Base-by-base conservation (phyloP, 1,140 invertebrate genomes). In the Rhyzopertha dominica region DNA sequence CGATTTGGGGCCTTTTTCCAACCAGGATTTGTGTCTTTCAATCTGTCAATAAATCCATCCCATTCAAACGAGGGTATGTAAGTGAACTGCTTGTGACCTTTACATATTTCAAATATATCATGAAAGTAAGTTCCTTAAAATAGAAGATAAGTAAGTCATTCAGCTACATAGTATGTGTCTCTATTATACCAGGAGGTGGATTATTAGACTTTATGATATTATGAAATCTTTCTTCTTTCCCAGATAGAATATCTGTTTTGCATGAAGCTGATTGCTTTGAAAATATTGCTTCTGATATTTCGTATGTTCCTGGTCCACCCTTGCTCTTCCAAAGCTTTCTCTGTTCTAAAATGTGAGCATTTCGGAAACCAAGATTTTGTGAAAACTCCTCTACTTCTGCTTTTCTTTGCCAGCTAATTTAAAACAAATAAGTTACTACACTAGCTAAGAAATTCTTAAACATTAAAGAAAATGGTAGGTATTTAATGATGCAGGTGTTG, bases 291-390 rank as follows among this genome's bases (percentile, higher is more conserved):
- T 53, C 47, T 20, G 49, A 40, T 10, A 64, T 39, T 14, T 66
- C 60, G 39, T 57, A 49, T 23, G 39, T 47, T 5, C 60, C 63
- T 1, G 63, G 63, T 4, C 63, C 63, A 12, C 57, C 19, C n/a
- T 57, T 37, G 9, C 43, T 32, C 31, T 40, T 49, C 16, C 45
- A 12, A 37, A 61, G 54, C 25, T 44, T 41, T 10, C 60, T 30
- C 12, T 59, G 40, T 14, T 44, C 12, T 7, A 66, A 31, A 1
- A 66, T 30, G 2, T 54, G n/a, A 0, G 49, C 32, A 24, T 64
- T 59, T 29, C 52, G 51, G 38, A 50, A 62, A 7, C 60, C 62
- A 10, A 64, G 40, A 47, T 51, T 54, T 28, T 54, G 54, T 3
- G 63, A 64, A 31, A 58, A 63, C 22, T 61, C 53, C 30, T 63